Conservation (phyloP, 2,113 vertebrate species). For the Rissa tridactyla region DNA sequence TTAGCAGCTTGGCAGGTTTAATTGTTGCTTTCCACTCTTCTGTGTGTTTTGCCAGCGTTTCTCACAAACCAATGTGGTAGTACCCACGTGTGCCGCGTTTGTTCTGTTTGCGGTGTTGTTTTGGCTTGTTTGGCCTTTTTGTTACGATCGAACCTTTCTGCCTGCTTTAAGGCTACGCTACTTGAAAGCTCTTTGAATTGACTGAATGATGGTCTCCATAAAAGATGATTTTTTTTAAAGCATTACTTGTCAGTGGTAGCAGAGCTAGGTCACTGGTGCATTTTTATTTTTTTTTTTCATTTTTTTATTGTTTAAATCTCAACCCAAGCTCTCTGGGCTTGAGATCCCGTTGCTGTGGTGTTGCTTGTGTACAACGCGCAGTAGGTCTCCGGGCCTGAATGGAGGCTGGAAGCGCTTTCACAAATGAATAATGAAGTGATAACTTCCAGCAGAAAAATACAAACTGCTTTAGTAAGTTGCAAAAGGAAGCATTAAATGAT, state of each 20-base stretch:
- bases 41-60: not conserved
- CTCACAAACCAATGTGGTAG: not conserved
- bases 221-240: not conserved
- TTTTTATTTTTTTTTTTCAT: not conserved
- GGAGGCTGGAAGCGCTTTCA: not conserved
- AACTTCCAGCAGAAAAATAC: not conserved
- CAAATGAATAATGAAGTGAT: not conserved
- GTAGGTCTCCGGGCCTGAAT: not conserved
- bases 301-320: not conserved
- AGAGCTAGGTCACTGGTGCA: not conserved
- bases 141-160: not conserved
- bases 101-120: not conserved
- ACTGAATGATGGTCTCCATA: not conserved
- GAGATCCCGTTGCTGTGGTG: not conserved
- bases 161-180: not conserved
- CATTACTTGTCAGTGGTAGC: not conserved
- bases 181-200: not conserved
- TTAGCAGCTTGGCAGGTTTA: not conserved
- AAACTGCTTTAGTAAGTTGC: not conserved
- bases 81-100: not conserved
- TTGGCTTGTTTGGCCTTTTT: not conserved
- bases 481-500: slow-evolving; percentile 1
- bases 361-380: not conserved
- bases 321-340: not conserved
- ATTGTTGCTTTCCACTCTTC: not conserved